Evolutionary conservation across 2,888 invertebrate species (phyloP), one percentile per base, ranked within the genome.

Genomic region (Calephelis perditalis): DNA sequence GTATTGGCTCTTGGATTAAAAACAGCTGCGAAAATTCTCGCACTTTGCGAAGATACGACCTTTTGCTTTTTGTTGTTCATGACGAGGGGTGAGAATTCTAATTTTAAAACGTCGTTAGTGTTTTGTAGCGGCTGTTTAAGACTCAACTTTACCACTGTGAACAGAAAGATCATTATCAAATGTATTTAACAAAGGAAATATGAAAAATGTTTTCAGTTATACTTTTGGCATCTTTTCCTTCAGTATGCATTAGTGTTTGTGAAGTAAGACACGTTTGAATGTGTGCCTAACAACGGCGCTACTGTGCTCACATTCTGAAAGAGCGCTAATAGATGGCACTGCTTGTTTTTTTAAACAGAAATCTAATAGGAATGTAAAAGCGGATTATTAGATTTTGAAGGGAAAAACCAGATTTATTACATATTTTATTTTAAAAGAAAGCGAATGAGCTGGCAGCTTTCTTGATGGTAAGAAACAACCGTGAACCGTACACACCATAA

Each of bases 221-320:
- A 78, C 85, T 87, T 84, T 86, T 84, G 78, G 67, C 67, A 78
- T 76, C 78, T 85, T 86, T 86, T 79, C 74, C 63, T 62, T 62
- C 56, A 63, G 65, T 46, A 46, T 72, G 83, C 83, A 80, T 81
- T 61, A 43, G 67, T 63, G 66, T 65, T 37, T 26, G 40, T 62
- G 10, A 52, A 58, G 49, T 9, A 62, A 57, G 56, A 59, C 12
- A 49, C 11, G 8, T 77, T 75, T 71, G 75, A 73, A 68, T 60
- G 62, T 69, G 68, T 68, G 70, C 46, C 62, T 62, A 65, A 60
- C 60, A 60, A 76, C 76, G 87, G 88, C 88, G 89, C 86, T 86
- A 86, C 83, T 85, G 85, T 77, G 77, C 73, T 70, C 46, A 47
- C 56, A 71, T 71, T 86, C 68, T 71, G 52, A 63, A 63, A 69